phyloP scores from a whole-genome alignment of 2,888 invertebrate genomes.

The Euzophera pinguis region DNA sequence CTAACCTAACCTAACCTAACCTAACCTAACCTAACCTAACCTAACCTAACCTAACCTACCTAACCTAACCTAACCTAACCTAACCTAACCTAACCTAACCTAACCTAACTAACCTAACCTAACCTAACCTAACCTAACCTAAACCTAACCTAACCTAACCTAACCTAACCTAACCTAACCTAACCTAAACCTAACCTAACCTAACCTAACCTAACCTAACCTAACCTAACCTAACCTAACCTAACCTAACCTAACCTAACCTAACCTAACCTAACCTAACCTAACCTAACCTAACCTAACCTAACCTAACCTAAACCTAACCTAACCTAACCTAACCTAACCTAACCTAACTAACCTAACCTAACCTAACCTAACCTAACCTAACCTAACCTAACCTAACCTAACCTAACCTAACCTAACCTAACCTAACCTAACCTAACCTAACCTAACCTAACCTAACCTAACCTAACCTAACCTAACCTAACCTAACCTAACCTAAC shows the following conservation, averaged over 20 bases:
- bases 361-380: conserved; percentile 10
- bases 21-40: conserved; percentile 15
- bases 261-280: not conserved
- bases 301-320: not conserved
- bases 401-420: not conserved
- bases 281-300: not conserved
- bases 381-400: not conserved
- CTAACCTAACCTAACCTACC: conserved; percentile 16
- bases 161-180: conserved; percentile 18
- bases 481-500: conserved; percentile 23
- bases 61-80: conserved; percentile 18
- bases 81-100: conserved; percentile 10
- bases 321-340: not conserved
- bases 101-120: conserved; percentile 16
- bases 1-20: conserved; percentile 18
- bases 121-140: conserved; percentile 16
- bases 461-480: conserved; percentile 22
- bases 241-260: not conserved
- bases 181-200: conserved; percentile 17
- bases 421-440: conserved; percentile 23
- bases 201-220: conserved; percentile 4
- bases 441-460: conserved; percentile 17
- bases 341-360: conserved; percentile 12
- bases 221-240: not conserved
- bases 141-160: conserved; percentile 18